A percentile compares a stretch with the other conserved stretches of the same genome.
phyloP scores from a whole-genome alignment of 1,140 invertebrate genomes.

The Drosophila nigrodunni region DNA sequence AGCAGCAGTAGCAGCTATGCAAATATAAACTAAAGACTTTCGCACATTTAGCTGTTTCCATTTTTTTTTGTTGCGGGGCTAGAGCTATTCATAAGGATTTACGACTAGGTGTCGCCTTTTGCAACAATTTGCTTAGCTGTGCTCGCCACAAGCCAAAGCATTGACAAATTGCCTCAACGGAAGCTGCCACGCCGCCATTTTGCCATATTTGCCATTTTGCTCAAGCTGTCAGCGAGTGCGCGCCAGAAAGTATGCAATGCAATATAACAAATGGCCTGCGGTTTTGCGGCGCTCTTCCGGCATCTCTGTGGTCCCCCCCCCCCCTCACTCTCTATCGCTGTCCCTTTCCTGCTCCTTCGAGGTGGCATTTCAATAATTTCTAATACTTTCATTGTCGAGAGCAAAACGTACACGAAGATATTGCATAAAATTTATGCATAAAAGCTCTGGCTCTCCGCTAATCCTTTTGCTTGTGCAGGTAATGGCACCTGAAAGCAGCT shows the following conservation, averaged over 20 bases:
- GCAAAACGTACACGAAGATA: background rate
- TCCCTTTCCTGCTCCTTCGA: background rate
- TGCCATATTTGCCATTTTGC: constrained; percentile 76
- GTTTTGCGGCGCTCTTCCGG: constrained; percentile 39
- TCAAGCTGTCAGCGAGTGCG: constrained; percentile 68
- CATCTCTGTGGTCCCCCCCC: background rate
- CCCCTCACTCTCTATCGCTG: background rate
- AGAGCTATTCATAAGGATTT: constrained; percentile 74
- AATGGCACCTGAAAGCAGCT: background rate
- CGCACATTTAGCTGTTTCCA: background rate
- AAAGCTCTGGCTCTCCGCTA: constrained; percentile 36
- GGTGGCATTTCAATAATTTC: constrained; percentile 63
- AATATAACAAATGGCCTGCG: constrained; percentile 69
- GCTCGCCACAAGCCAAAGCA: constrained; percentile 70
- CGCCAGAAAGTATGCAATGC: constrained; percentile 65
- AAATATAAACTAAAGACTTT: constrained; percentile 37
- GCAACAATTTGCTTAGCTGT: constrained; percentile 57
- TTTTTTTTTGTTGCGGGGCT: background rate
- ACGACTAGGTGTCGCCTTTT: constrained; percentile 54
- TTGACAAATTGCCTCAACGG: constrained; percentile 71
- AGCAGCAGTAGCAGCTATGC: constrained; percentile 27
- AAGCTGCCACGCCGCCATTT: constrained; percentile 44
- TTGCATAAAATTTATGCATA: constrained; percentile 49
- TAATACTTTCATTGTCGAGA: constrained; percentile 51
- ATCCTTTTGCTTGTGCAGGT: constrained; percentile 41